Evolutionary conservation across 2,888 invertebrate genomes (phyloP), one percentile per base, ranked within the genome.

Genomic region (Drosophila ezoana): DNA sequence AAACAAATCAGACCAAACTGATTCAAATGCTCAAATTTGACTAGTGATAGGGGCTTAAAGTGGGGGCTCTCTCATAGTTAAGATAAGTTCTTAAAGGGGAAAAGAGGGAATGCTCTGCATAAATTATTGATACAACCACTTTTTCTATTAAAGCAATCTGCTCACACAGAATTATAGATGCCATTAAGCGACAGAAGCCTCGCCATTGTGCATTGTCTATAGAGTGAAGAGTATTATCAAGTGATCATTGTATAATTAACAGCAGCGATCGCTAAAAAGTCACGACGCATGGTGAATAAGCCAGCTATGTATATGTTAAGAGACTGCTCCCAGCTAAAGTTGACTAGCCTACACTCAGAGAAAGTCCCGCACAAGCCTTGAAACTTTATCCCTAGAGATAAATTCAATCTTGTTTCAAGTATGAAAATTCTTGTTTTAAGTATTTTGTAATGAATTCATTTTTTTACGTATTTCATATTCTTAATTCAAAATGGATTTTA

Each of bases 221-320:
- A 13, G 37, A 28, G 33, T 14, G 23, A 18, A 45, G 56, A 9
- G n/a, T 32, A 52, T 33, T 45, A 53, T 52, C 37, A 40, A 37
- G 28, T 45, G 48, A 58, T 69, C 38, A 35, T 16, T 63, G 38
- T 41, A 48, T 66, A 66, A 72, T 65, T 65, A 66, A 40, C 53
- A 18, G 28, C 14, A 18, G 16, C 43, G 5, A 37, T 57, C 23
- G 37, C 52, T 56, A 10, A 52, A 57, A 64, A 65, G 74, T 70
- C 75, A 70, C 75, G 75, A 74, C 40, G 14, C 8, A n/a, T 6
- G 3, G 44, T 66, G 59, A 66, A 54, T 66, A 59, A 60, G 32
- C 38, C 11, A 53, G 49, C 48, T 43, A 45, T 28, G 14, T 16
- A 43, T 18, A 18, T 18, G 18, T 18, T 18, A 18, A 13, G 14